Evolutionary conservation across 2,113 vertebrate genomes (phyloP).

Genomic region (Halcyon malimbica): DNA sequence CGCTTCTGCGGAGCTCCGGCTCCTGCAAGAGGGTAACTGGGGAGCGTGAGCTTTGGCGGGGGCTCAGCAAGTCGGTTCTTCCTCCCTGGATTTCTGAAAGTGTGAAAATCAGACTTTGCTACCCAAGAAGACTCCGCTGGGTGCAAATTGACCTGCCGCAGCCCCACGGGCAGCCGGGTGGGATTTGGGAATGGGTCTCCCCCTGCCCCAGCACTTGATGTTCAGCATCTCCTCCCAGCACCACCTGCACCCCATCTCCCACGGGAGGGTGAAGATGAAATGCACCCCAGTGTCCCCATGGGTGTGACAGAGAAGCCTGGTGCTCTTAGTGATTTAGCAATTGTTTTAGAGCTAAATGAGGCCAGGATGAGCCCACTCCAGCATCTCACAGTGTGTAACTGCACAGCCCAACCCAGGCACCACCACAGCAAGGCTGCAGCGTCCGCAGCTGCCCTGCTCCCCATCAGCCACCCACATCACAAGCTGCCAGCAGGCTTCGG

Average conservation of each 20-base stretch:
- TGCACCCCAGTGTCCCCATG: rapidly evolving
- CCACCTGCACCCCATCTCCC: rapidly evolving
- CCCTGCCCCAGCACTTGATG: rapidly evolving
- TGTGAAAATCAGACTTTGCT: not conserved
- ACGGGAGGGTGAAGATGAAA: rapidly evolving
- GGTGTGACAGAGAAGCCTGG: not conserved
- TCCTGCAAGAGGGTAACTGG: conserved; percentile 39
- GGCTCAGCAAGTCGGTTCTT: not conserved
- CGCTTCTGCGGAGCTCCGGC: not conserved
- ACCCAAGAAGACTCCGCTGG: not conserved
- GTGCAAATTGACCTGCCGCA: rapidly evolving
- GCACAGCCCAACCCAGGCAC: rapidly evolving
- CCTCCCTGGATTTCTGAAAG: not conserved
- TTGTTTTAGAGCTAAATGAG: not conserved
- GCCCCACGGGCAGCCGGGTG: rapidly evolving
- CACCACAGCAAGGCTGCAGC: not conserved
- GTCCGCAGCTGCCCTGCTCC: not conserved
- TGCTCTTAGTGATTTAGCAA: not conserved
- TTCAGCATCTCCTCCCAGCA: not conserved
- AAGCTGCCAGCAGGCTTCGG: not conserved
- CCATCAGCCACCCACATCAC: not conserved
- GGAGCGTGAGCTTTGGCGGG: not conserved
- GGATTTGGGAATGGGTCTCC: not conserved
- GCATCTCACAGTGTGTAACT: rapidly evolving
- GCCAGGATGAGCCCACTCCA: not conserved